phyloP scores from a whole-genome alignment of 2,797 vertebrate genomes.

The Gallinago solitaria region DNA sequence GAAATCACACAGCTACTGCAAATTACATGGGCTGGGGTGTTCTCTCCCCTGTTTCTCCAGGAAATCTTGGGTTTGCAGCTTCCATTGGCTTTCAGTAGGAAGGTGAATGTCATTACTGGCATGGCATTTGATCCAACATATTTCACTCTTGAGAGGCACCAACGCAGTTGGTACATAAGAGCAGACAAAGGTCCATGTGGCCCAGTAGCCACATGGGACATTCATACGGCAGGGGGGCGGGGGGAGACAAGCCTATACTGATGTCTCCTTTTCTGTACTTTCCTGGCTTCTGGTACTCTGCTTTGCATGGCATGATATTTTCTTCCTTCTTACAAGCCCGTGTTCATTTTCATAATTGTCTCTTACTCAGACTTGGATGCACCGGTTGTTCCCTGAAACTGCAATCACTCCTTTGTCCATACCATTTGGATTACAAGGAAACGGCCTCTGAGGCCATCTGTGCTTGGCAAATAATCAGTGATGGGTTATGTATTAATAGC shows the following conservation, averaged over 20 bases:
- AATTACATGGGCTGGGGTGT: background rate
- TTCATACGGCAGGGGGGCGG: background rate
- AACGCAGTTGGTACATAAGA: rapidly evolving
- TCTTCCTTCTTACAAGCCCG: background rate
- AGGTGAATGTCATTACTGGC: background rate
- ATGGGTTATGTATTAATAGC: background rate
- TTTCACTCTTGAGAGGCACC: background rate
- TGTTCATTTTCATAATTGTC: background rate
- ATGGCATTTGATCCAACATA: background rate
- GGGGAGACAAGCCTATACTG: background rate
- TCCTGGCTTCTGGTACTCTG: background rate
- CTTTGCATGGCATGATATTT: background rate
- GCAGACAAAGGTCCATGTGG: background rate
- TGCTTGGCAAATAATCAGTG: background rate
- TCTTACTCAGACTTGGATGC: background rate
- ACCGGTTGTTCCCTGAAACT: background rate
- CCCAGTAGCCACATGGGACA: background rate
- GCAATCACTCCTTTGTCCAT: background rate
- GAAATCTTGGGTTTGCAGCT: background rate
- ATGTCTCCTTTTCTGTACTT: background rate
- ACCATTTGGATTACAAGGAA: background rate
- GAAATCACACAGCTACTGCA: background rate
- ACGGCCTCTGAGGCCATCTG: background rate
- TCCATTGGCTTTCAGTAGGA: background rate
- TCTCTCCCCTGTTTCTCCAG: background rate